Conservation (phyloP, 2,888 invertebrate genomes). For the Ischnura elegans region DNA sequence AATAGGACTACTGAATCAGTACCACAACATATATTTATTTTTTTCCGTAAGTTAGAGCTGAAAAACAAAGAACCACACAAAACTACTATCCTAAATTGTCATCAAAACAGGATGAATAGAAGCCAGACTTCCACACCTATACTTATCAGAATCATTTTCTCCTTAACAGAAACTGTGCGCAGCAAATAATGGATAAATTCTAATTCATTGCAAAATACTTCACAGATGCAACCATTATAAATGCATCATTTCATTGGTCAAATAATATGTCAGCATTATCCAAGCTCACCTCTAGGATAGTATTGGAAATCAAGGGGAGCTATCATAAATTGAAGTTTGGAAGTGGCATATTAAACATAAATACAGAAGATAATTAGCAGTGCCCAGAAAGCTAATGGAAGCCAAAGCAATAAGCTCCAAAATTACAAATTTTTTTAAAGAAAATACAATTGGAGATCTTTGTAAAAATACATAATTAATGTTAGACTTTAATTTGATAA, state of each 20-base stretch:
- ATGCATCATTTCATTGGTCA: background rate
- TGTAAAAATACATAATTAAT: background rate
- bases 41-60: too few species aligned
- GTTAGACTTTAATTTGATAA: background rate
- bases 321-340: background rate
- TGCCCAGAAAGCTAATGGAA: slow-evolving; percentile 28
- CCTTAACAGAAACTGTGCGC: too few species aligned
- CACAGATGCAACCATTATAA: background rate
- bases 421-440: background rate
- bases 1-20: too few species aligned
- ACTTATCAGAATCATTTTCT: too few species aligned
- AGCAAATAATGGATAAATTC: background rate
- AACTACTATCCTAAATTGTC: too few species aligned
- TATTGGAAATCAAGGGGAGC: too few species aligned
- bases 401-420: slow-evolving; percentile 9
- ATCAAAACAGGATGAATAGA: too few species aligned
- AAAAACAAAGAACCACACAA: too few species aligned
- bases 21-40: too few species aligned
- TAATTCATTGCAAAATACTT: background rate
- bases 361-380: background rate
- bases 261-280: background rate
- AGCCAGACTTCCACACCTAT: too few species aligned
- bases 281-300: too few species aligned
- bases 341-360: background rate
- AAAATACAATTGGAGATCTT: background rate